Conservation (phyloP, 2,113 vertebrate genomes). For the Charadrius vociferus region DNA sequence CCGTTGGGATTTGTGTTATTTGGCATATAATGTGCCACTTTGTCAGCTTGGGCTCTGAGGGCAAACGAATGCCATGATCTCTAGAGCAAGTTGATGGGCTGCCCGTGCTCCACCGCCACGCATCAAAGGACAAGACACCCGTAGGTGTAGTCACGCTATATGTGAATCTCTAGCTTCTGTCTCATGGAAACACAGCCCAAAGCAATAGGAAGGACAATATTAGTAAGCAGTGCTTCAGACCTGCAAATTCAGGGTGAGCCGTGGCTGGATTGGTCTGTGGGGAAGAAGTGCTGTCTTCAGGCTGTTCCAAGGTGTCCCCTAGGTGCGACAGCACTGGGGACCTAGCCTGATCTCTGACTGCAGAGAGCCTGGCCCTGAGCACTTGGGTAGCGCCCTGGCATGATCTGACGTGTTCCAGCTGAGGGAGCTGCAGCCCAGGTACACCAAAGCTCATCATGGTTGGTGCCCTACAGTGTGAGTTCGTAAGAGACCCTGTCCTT, state of each 20-base stretch:
- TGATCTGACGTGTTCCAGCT: background rate
- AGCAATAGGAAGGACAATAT: background rate
- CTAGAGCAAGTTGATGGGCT: background rate
- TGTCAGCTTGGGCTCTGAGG: background rate
- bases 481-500: background rate
- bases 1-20: background rate
- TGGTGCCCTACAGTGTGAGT: background rate
- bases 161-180: background rate
- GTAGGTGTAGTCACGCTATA: background rate
- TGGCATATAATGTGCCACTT: background rate
- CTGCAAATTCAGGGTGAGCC: background rate
- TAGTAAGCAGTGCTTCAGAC: background rate
- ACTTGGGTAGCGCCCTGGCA: accelerated
- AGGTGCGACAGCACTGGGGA: background rate
- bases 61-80: background rate
- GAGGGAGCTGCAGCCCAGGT: no score
- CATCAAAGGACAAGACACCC: background rate
- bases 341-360: background rate
- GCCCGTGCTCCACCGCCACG: background rate
- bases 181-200: background rate
- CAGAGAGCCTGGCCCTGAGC: background rate
- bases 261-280: background rate
- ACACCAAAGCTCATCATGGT: no score
- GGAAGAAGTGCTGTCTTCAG: background rate
- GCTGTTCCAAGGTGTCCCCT: background rate